Percentiles rank a stretch among this genome's conserved stretches.
Evolutionary conservation across 2,113 vertebrate genomes (phyloP).

Genomic region (Oophaga pumilio): DNA sequence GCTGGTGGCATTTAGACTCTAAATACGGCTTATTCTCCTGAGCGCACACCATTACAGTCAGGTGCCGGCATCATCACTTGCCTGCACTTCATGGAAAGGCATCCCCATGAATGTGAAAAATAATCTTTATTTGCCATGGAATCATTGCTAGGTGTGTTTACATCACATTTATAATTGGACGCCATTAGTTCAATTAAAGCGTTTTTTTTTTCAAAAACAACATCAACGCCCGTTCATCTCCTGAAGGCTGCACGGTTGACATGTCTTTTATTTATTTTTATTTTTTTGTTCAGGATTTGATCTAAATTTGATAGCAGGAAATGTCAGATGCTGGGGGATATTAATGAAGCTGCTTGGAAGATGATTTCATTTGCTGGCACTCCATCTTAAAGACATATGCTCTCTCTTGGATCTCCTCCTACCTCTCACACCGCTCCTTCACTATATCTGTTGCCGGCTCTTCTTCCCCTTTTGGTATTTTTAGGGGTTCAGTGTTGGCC

Average conservation of each 20-base stretch:
- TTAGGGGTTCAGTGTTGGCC: no score
- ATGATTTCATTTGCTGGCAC: not conserved
- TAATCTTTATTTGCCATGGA: constrained; percentile 49
- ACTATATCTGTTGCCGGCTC: no score
- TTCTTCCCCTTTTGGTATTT: no score
- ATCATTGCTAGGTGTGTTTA: constrained; percentile 42
- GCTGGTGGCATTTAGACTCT: constrained; percentile 84
- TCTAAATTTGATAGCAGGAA: not conserved
- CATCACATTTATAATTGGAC: constrained; percentile 47
- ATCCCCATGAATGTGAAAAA: constrained; percentile 67
- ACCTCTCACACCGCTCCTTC: no score
- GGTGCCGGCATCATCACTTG: constrained; percentile 78
- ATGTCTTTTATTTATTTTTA: no score
- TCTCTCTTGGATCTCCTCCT: no score
- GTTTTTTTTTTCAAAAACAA: constrained; percentile 26
- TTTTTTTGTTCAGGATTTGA: not conserved
- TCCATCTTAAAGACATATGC: not conserved
- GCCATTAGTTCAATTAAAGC: constrained; percentile 40
- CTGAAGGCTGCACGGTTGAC: not conserved
- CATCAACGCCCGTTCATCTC: not conserved
- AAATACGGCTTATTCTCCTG: constrained; percentile 79
- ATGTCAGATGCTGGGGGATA: not conserved
- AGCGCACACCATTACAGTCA: constrained; percentile 84
- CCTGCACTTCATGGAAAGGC: constrained; percentile 78
- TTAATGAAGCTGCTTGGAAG: constrained; percentile 4